Conservation (phyloP, 2,113 vertebrate genomes). For the Saguinus imperator region DNA sequence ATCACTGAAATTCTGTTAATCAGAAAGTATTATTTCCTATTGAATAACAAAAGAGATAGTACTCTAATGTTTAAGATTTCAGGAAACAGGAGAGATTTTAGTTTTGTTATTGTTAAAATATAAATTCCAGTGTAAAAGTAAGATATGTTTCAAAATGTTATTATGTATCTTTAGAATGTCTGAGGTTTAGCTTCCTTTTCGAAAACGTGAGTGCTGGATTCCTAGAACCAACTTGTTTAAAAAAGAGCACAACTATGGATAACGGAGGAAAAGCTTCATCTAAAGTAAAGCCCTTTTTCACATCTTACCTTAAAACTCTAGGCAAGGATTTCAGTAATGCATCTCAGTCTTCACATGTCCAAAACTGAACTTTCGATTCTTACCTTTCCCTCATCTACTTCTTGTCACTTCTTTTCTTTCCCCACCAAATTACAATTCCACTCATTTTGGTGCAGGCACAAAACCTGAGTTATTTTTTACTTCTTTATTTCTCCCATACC, state of each 20-base stretch:
- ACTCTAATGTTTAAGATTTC: background rate
- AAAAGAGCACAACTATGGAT: background rate
- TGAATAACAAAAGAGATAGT: background rate
- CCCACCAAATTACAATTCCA: background rate
- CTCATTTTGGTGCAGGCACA: background rate
- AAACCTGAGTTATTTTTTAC: slow-evolving; percentile 1
- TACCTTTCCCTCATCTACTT: background rate
- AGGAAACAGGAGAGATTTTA: slow-evolving; percentile 10
- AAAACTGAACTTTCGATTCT: background rate
- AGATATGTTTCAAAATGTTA: background rate
- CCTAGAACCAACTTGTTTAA: background rate
- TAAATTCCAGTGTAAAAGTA: background rate
- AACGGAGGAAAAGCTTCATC: background rate
- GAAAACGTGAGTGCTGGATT: background rate
- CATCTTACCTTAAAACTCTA: background rate
- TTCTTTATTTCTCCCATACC: background rate
- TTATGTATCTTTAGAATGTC: background rate
- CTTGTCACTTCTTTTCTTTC: background rate
- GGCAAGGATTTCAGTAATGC: background rate
- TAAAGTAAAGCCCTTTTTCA: background rate
- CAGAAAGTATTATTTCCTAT: slow-evolving; percentile 14
- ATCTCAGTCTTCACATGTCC: background rate
- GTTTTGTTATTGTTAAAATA: slow-evolving; percentile 27
- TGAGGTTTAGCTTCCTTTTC: background rate
- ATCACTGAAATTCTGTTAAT: background rate